A percentile compares a stretch with the other conserved stretches of the same genome.
Conservation (phyloP, 2,797 vertebrate genomes). For the Antennarius maculatus region DNA sequence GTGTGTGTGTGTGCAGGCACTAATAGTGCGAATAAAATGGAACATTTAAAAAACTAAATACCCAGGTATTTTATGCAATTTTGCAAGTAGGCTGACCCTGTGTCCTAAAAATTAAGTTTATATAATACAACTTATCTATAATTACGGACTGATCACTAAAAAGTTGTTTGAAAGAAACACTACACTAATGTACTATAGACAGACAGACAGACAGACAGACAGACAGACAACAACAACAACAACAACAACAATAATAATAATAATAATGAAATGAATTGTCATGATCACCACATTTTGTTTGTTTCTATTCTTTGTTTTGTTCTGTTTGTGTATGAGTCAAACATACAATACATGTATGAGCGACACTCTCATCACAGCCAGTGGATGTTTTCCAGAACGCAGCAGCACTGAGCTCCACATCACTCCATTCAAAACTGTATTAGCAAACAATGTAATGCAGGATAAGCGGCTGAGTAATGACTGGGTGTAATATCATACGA, state of each 20-base stretch:
- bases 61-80: neutral
- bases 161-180: too few relatives aligned
- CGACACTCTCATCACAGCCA: conserved; percentile 5
- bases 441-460: conserved; percentile 52
- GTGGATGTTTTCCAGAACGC: conserved; percentile 21
- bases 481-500: conserved; percentile 53
- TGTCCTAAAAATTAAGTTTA: too few relatives aligned
- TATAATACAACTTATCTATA: too few relatives aligned
- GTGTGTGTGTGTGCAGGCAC: neutral
- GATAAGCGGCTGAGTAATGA: conserved; percentile 51
- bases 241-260: too few relatives aligned
- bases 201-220: too few relatives aligned
- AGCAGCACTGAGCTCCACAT: conserved; percentile 34
- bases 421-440: conserved; percentile 50
- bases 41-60: too few relatives aligned
- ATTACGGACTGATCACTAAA: too few relatives aligned
- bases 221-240: too few relatives aligned
- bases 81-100: neutral
- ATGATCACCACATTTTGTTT: too few relatives aligned
- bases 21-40: too few relatives aligned
- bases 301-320: neutral
- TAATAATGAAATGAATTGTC: too few relatives aligned
- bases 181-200: too few relatives aligned
- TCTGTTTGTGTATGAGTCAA: neutral
- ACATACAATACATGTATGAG: neutral